Conservation (phyloP, 2,797 vertebrate species). For the Liasis olivaceus region DNA sequence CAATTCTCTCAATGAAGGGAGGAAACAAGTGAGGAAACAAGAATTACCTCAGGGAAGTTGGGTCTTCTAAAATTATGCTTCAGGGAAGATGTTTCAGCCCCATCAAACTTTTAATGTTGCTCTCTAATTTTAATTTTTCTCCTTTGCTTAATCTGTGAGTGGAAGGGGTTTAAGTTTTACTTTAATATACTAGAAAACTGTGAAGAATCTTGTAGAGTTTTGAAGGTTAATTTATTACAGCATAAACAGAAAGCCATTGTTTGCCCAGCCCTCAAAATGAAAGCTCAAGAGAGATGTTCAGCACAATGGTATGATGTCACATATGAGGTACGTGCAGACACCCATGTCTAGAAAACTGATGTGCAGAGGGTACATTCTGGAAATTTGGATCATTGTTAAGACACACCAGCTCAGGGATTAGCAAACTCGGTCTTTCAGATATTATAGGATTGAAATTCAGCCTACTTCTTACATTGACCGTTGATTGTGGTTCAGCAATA, state of each 20-base stretch:
- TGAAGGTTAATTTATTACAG: neutral
- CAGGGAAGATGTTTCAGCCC: neutral
- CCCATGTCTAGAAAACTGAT: neutral
- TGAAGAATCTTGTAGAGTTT: neutral
- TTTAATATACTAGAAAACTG: neutral
- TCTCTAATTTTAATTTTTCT: neutral
- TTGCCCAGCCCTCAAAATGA: neutral
- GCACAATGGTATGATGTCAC: neutral
- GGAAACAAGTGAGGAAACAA: no score
- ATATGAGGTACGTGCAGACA: neutral
- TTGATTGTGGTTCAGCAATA: neutral
- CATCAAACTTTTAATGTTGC: neutral
- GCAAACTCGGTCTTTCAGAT: neutral
- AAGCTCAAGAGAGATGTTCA: neutral
- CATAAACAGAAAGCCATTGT: neutral
- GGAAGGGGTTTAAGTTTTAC: neutral
- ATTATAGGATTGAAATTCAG: neutral
- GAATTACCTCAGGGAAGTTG: neutral
- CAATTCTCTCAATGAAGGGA: neutral
- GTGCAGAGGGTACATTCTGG: neutral
- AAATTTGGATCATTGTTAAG: neutral
- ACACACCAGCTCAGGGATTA: neutral
- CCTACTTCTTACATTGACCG: neutral
- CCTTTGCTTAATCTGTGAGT: neutral
- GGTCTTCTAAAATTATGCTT: neutral